Conservation (phyloP, 2,888 invertebrate genomes). For the Aricia artaxerxes region DNA sequence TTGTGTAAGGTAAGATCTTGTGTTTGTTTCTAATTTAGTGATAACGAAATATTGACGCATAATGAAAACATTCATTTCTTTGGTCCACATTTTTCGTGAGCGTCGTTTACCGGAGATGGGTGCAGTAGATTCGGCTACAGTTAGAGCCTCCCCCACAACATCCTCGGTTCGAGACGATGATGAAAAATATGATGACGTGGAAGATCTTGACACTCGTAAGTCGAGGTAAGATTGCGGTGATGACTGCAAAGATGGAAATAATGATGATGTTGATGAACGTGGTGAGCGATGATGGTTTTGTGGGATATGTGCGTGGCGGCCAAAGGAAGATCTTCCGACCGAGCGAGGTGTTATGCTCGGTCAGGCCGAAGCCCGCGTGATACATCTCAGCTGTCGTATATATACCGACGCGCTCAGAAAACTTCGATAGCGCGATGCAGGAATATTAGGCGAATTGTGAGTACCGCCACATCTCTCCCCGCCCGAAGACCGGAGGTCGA, state of each 20-base stretch:
- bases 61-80: constrained; percentile 33
- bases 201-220: not conserved
- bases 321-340: too few species aligned
- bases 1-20: constrained; percentile 30
- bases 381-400: too few species aligned
- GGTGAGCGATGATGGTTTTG: not conserved
- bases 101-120: constrained; percentile 10
- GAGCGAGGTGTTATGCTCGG: too few species aligned
- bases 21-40: too few species aligned
- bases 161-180: constrained; percentile 22
- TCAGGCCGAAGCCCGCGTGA: too few species aligned
- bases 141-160: constrained; percentile 33
- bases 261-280: constrained; percentile 27
- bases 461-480: too few species aligned
- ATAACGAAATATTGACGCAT: not conserved
- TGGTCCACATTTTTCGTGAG: constrained; percentile 34
- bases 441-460: too few species aligned
- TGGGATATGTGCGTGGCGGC: too few species aligned
- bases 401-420: too few species aligned
- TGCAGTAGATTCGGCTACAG: not conserved
- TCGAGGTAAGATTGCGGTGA: not conserved
- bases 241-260: not conserved
- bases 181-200: not conserved
- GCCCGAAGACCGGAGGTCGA: too few species aligned
- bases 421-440: too few species aligned